phyloP scores from a whole-genome alignment of 2,888 invertebrate genomes.

The Toxonevra muliebris region DNA sequence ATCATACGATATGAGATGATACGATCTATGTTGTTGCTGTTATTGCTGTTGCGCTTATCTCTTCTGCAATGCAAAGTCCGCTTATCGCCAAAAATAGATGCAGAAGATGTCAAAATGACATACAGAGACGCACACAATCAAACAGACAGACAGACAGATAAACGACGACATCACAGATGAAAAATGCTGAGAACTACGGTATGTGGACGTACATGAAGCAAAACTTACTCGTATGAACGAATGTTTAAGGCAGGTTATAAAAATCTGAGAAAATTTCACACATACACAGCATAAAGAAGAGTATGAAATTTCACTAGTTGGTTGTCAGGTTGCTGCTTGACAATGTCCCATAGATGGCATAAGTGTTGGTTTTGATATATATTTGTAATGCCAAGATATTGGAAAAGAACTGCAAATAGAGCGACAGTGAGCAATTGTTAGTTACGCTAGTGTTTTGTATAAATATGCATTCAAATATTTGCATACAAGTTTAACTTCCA shows the following conservation, averaged over 20 bases:
- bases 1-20: conserved; percentile 7
- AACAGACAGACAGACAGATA: conserved; percentile 23
- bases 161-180: conserved; percentile 3
- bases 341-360: too few species aligned
- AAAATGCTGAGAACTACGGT: background rate
- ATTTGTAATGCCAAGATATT: too few species aligned
- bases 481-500: too few species aligned
- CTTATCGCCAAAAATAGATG: conserved; percentile 32
- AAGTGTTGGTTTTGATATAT: too few species aligned
- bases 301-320: too few species aligned
- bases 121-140: conserved; percentile 30
- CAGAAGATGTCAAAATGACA: conserved; percentile 26
- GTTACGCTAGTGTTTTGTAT: background rate
- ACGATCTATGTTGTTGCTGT: conserved; percentile 43
- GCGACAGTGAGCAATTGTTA: background rate
- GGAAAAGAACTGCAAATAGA: conserved; percentile 8
- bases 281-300: too few species aligned
- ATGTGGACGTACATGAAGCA: too few species aligned
- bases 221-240: too few species aligned
- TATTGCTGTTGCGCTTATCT: background rate
- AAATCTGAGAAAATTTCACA: too few species aligned
- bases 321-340: too few species aligned
- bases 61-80: conserved; percentile 18
- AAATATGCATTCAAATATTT: too few species aligned
- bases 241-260: too few species aligned